These are phyloP conservation scores for Anticlea derivata DNA, from an alignment of 2,888 invertebrate genomes.

Conservation along the genomic window DNA sequence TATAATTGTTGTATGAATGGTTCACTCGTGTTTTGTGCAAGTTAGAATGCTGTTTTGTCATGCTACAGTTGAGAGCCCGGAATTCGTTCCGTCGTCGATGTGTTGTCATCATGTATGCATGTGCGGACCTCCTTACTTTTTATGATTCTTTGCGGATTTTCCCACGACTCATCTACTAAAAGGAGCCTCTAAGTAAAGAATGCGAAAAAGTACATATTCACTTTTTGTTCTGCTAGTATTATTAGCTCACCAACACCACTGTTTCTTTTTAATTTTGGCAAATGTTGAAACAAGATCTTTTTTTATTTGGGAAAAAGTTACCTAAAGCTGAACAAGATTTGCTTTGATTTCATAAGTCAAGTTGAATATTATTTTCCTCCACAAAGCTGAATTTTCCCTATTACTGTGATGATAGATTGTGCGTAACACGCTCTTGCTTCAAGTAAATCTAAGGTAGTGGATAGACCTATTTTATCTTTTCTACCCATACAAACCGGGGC, in stretches of 20 bases:
- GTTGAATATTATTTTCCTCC: background rate
- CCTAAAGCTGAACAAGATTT: no score
- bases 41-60: constrained; percentile 39
- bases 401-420: no score
- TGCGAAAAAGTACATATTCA: constrained; percentile 1
- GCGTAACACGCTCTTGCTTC: no score
- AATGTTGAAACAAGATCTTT: no score
- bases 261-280: background rate
- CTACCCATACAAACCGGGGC: no score
- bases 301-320: no score
- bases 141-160: constrained; percentile 31
- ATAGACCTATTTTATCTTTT: no score
- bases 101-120: constrained; percentile 28
- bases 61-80: constrained; percentile 18
- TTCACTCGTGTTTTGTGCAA: constrained; percentile 41
- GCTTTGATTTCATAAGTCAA: no score
- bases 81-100: constrained; percentile 19
- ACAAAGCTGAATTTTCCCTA: no score
- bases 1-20: constrained; percentile 54
- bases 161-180: constrained; percentile 28
- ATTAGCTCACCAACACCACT: background rate
- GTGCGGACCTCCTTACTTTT: constrained; percentile 24
- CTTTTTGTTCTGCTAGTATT: constrained; percentile 7
- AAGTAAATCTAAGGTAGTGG: no score
- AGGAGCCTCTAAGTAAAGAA: constrained; percentile 2